Evolutionary conservation across 1,140 invertebrate species (phyloP).

Genomic region (Oppia nitens): DNA sequence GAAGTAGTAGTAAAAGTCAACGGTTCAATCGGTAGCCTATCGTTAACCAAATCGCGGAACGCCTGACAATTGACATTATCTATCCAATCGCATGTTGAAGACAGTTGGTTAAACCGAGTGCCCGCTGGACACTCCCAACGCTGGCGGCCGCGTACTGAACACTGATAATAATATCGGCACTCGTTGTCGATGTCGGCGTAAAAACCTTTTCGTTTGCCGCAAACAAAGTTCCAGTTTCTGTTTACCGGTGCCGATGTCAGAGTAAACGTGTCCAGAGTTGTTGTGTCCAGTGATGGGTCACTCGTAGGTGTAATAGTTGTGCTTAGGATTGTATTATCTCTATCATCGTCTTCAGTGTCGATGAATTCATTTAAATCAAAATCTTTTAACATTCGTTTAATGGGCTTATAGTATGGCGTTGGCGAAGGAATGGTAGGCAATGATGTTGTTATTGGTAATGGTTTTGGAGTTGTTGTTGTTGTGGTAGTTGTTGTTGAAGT

Average conservation of each 20-base stretch:
- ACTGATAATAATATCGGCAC: not conserved
- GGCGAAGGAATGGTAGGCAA: not conserved
- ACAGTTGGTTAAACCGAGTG: not conserved
- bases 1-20: no score
- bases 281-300: no score
- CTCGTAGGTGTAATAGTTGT: no score
- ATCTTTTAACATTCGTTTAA: not conserved
- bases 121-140: constrained; percentile 1
- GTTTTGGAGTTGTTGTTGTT: no score
- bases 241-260: not conserved
- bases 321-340: not conserved
- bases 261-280: no score
- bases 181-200: not conserved
- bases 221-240: not conserved
- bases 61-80: not conserved
- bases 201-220: not conserved
- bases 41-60: not conserved
- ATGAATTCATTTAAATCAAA: not conserved
- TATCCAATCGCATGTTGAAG: constrained; percentile 4
- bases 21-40: not conserved
- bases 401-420: not conserved
- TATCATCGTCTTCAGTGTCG: not conserved
- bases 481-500: not conserved
- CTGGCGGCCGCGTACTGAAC: not conserved
- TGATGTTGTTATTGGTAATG: not conserved